Evolutionary conservation across 2,797 vertebrate genomes (phyloP).

Genomic region (Lepidocolaptes lacrymiger): DNA sequence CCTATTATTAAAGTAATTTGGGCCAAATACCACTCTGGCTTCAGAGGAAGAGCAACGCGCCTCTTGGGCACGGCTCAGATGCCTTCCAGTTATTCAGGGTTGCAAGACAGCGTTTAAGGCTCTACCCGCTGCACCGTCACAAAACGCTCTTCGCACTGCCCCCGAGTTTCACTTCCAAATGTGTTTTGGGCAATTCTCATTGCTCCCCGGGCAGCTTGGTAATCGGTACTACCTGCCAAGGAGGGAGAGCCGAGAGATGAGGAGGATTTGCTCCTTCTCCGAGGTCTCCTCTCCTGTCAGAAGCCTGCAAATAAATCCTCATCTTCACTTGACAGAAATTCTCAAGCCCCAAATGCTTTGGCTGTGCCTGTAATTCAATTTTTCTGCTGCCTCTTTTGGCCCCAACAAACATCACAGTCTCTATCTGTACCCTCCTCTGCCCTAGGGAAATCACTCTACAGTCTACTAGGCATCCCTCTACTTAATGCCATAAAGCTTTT

Average conservation of each 20-base stretch:
- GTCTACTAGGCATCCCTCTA: not conserved
- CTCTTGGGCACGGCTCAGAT: not conserved
- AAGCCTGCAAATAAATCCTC: not conserved
- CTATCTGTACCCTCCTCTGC: not conserved
- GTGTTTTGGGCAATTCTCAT: not conserved
- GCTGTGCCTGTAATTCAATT: not conserved
- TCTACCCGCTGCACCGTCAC: not conserved
- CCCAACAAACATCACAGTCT: not conserved
- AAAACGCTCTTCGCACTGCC: not conserved
- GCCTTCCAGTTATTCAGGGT: not conserved
- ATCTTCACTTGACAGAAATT: not conserved
- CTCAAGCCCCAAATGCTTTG: not conserved
- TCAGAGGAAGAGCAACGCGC: not conserved
- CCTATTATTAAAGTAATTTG: not conserved
- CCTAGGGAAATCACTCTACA: not conserved
- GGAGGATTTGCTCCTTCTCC: not conserved
- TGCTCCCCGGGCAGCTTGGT: not conserved
- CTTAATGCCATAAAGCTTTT: not conserved
- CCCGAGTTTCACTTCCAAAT: not conserved
- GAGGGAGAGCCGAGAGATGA: not conserved
- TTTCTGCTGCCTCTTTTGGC: slow-evolving; percentile 22
- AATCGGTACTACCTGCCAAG: not conserved
- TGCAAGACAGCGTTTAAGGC: not conserved
- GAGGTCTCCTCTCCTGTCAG: not conserved
- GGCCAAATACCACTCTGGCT: not conserved